Evolutionary conservation across 2,113 vertebrate genomes (phyloP), one percentile per base, ranked within the genome.

Genomic region (Callocephalon fimbriatum): DNA sequence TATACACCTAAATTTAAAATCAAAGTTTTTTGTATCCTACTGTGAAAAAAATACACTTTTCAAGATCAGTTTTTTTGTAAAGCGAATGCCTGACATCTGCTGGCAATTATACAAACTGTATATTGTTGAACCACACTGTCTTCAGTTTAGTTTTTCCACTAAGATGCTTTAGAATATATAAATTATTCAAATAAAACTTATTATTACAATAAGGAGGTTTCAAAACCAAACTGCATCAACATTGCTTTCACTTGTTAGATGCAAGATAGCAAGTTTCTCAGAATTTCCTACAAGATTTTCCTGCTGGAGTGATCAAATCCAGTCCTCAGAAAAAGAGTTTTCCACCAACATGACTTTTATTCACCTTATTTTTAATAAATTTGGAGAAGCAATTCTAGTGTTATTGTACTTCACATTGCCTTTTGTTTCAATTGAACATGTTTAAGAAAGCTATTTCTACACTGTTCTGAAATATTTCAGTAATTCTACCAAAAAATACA

Each of bases 41-140:
- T 42, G 18, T 23, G 51, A 75, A 95, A 85, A 89, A 89, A 2
- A 16, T 13, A 27, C 13, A 44, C 11, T 68, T 80, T 21, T 21
- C 47, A 51, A 58, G 38, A 6, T 8, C 32, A 4, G 16, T 13
- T 47, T 13, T 26, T 70, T 90, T 92, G 44, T 38, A 23, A 96
- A 95, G 96, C 35, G 68, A 96, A 93, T 29, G 95, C 38, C 95
- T 97, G 98, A 95, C 98, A 98, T 66, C 98, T 98, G 94, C 96
- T 98, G 98, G 98, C 31, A 47, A 31, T 56, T 11, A n/a, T 4
- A 44, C 27, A 89, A 88, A 96, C 47, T 73, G 51, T 37, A 31
- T 3, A 27, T 9, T 54, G 23, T 14, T 45, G 15, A 56, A 59
- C 38, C 18, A 61, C 65, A 51, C 3, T 12, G 4, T 7, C 26